Evolutionary conservation across 2,113 vertebrate genomes (phyloP).

Genomic region (Vicugna pacos): DNA sequence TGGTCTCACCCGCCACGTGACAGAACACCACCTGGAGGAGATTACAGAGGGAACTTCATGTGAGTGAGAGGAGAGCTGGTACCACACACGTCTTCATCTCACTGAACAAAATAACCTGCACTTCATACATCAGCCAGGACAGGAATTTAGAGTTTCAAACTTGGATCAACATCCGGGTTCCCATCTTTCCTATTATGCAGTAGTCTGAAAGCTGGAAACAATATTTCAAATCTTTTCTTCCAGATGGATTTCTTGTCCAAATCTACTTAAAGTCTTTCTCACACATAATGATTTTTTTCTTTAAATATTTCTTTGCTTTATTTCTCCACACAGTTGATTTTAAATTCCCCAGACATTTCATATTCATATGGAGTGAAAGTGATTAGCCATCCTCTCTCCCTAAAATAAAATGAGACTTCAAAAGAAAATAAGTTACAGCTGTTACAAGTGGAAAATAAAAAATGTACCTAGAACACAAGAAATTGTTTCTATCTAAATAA

Average conservation of each 20-base stretch:
- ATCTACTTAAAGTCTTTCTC: neutral
- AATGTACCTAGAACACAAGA: neutral
- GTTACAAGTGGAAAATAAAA: neutral
- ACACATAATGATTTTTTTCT: neutral
- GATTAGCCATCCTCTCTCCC: neutral
- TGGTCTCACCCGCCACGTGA: slow-evolving; percentile 88
- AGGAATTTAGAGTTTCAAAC: neutral
- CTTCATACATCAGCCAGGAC: neutral
- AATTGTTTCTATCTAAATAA: neutral
- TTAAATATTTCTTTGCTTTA: neutral
- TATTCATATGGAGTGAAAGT: neutral
- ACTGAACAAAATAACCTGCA: neutral
- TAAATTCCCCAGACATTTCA: neutral
- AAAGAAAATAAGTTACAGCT: neutral
- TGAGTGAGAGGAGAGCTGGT: neutral
- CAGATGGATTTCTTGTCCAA: neutral
- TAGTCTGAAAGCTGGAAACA: neutral
- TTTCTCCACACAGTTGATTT: neutral
- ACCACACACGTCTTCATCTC: neutral
- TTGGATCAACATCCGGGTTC: neutral
- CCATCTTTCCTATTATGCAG: neutral
- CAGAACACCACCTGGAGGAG: slow-evolving; percentile 90
- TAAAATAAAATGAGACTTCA: neutral
- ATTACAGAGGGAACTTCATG: fast-evolving
- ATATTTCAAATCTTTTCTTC: neutral